A percentile compares a stretch with the other conserved stretches of the same genome.
phyloP scores from a whole-genome alignment of 2,888 invertebrate species.

The Cantharis nigra region DNA sequence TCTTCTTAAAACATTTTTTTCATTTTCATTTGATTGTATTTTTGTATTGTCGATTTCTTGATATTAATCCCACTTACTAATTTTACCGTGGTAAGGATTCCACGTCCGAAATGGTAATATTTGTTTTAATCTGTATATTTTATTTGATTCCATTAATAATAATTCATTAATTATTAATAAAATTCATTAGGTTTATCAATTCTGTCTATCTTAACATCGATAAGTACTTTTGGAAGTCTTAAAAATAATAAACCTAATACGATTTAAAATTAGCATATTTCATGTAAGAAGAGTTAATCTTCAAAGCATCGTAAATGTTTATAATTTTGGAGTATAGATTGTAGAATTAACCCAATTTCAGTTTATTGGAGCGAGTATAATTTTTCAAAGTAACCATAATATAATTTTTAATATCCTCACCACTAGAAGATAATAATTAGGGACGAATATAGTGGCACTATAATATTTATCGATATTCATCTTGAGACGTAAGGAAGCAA shows the following conservation, averaged over 20 bases:
- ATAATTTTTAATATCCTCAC: not conserved
- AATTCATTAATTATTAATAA: too few relatives aligned
- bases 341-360: not conserved
- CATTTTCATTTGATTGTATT: too few relatives aligned
- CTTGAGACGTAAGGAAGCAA: not conserved
- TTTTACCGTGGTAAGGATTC: too few relatives aligned
- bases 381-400: not conserved
- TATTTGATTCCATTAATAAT: too few relatives aligned
- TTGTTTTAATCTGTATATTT: too few relatives aligned
- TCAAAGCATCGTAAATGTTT: not conserved
- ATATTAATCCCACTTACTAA: too few relatives aligned
- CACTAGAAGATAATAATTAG: not conserved
- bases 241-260: not conserved
- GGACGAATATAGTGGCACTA: not conserved
- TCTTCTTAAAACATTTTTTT: too few relatives aligned
- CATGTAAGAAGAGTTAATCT: not conserved
- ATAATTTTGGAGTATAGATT: not conserved
- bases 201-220: not conserved
- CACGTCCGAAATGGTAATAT: too few relatives aligned
- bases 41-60: too few relatives aligned
- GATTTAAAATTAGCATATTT: not conserved
- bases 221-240: not conserved
- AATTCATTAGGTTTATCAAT: too few relatives aligned
- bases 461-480: not conserved
- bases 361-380: not conserved